phyloP scores from a whole-genome alignment of 1,140 invertebrate species.

The Aphelinus atriplicis region DNA sequence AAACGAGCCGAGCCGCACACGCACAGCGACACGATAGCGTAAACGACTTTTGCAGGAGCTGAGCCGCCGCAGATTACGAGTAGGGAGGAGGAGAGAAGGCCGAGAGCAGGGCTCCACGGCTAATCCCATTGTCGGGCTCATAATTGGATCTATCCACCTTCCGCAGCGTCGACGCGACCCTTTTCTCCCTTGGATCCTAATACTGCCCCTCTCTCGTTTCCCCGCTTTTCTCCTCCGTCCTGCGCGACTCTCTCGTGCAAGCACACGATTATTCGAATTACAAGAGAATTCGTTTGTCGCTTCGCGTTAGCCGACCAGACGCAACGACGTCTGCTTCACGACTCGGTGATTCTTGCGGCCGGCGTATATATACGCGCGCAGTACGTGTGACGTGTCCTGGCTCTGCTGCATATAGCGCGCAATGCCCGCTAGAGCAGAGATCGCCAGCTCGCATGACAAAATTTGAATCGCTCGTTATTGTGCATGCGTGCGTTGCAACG shows the following conservation, averaged over 20 bases:
- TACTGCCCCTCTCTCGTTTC: background rate
- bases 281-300: slow-evolving; percentile 33
- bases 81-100: background rate
- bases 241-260: background rate
- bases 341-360: slow-evolving; percentile 15
- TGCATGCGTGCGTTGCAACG: too few relatives aligned
- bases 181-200: slow-evolving; percentile 11
- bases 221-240: background rate
- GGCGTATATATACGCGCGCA: background rate
- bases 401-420: background rate
- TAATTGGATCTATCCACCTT: slow-evolving; percentile 41
- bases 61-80: background rate
- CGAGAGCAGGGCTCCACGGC: background rate
- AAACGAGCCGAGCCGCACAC: too few relatives aligned
- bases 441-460: too few relatives aligned
- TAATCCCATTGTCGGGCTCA: slow-evolving; percentile 41
- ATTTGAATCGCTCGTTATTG: too few relatives aligned
- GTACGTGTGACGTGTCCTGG: background rate
- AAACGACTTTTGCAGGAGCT: slow-evolving; percentile 37
- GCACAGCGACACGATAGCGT: background rate
- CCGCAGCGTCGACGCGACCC: background rate
- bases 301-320: slow-evolving; percentile 1
- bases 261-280: slow-evolving; percentile 18
- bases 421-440: too few relatives aligned
- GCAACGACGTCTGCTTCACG: background rate